Evolutionary conservation across 1,140 invertebrate genomes (phyloP).

Genomic region (Drosophila tristis): DNA sequence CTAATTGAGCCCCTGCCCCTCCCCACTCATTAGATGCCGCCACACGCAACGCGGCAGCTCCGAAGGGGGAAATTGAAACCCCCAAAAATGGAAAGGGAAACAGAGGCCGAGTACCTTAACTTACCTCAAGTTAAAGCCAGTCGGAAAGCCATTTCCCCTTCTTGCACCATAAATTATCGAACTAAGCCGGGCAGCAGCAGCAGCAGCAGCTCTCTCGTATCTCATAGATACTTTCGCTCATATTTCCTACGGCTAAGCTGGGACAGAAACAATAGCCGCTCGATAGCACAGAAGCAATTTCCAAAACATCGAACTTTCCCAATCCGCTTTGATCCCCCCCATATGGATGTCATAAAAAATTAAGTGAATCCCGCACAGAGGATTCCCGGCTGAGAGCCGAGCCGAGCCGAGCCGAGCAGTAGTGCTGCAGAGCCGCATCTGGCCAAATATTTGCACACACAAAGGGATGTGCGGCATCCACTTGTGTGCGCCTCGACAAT

Average conservation of each 20-base stretch:
- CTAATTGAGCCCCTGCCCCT: conserved; percentile 50
- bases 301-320: conserved; percentile 52
- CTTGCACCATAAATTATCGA: conserved; percentile 62
- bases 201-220: conserved; percentile 25
- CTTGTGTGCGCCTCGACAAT: conserved; percentile 68
- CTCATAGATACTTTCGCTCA: conserved; percentile 73
- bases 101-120: not conserved
- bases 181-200: conserved; percentile 48
- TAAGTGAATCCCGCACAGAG: conserved; percentile 46
- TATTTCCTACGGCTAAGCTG: conserved; percentile 68
- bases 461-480: conserved; percentile 56
- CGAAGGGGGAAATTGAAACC: conserved; percentile 2
- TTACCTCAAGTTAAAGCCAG: conserved; percentile 23
- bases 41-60: conserved; percentile 15
- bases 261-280: conserved; percentile 29
- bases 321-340: conserved; percentile 76
- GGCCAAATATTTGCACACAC: conserved; percentile 78
- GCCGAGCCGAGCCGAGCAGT: conserved; percentile 2
- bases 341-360: conserved; percentile 82
- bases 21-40: conserved; percentile 65
- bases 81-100: not conserved
- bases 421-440: conserved; percentile 59
- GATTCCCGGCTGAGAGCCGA: conserved; percentile 4
- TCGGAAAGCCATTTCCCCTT: not conserved
- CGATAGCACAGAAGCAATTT: conserved; percentile 54